Evolutionary conservation across 2,888 invertebrate genomes (phyloP), one percentile per base, ranked within the genome.

Genomic region (Diarsia brunnea): DNA sequence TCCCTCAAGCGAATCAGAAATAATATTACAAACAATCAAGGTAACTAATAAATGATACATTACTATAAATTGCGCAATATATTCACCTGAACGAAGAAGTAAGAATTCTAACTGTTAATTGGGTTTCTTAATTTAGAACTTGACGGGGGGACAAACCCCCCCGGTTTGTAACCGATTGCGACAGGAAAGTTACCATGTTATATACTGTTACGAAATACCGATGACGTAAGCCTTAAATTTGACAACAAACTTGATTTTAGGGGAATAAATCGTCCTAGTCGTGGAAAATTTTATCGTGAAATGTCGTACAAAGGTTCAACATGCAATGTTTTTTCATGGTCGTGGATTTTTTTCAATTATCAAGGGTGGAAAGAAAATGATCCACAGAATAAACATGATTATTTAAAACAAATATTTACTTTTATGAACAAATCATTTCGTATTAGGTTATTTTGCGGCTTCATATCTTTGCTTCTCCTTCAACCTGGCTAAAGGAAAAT

Each of bases 51-150:
- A 38, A 88, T 88, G 79, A 76, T 80, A 86, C 67, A 84, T 92
- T 64, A 49, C 64, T 45, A 31, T 16, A 14, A 43, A 71, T 64
- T 91, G 88, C 88, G 84, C 87, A 91, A 92, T 75, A 64, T 67
- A 85, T 92, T 93, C 90, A 91, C 90, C 87, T 89, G 89, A 92
- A 90, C 38, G 38, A 38, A 38, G 38, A 38, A 38, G 78, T 88
- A 91, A 88, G 79, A 88, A 91, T 90, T 91, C 87, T 75, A 90
- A 92, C 88, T 91, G 92, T 89, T 91, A 91, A 91, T 92, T 91
- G 89, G 87, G 87, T 92, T 93, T 91, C 89, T 88, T 89, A 86
- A 89, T 91, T 92, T 90, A 84, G 81, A 70, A 84, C 76, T 65
- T 82, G 85, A 77, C 84, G 86, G 75, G 86, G 74, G 75, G 55